phyloP scores from a whole-genome alignment of 2,113 vertebrate species.

The Daphoenositta chrysoptera region DNA sequence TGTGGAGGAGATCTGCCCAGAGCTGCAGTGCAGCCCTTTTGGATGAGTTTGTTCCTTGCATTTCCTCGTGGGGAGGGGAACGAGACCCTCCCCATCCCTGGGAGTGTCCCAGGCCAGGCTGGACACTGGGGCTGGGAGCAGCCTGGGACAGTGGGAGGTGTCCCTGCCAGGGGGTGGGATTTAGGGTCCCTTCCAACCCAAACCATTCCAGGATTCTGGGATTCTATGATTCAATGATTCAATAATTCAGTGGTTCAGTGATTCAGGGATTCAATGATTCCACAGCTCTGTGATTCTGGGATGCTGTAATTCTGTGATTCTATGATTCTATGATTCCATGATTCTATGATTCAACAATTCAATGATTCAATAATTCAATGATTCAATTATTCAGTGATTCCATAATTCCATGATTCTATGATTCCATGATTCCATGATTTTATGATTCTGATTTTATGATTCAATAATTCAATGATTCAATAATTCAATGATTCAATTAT shows the following conservation, averaged over 20 bases:
- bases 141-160: neutral
- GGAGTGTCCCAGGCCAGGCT: neutral
- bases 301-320: accelerated
- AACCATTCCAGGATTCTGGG: neutral
- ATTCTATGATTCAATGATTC: neutral
- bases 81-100: neutral
- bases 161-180: neutral
- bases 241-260: accelerated
- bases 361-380: accelerated
- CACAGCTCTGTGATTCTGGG: accelerated
- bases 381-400: accelerated
- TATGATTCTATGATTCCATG: accelerated
- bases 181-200: neutral
- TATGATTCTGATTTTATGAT: accelerated
- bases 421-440: accelerated
- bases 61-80: neutral
- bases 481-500: accelerated
- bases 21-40: neutral
- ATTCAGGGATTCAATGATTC: neutral
- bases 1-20: neutral
- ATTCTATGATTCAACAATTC: accelerated
- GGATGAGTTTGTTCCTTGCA: neutral
- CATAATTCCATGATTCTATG: accelerated
- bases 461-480: accelerated
- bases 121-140: neutral